These are phyloP conservation scores for Tenodera sinensis DNA, from an alignment of 2,888 invertebrate species.

Conservation along the genomic window DNA sequence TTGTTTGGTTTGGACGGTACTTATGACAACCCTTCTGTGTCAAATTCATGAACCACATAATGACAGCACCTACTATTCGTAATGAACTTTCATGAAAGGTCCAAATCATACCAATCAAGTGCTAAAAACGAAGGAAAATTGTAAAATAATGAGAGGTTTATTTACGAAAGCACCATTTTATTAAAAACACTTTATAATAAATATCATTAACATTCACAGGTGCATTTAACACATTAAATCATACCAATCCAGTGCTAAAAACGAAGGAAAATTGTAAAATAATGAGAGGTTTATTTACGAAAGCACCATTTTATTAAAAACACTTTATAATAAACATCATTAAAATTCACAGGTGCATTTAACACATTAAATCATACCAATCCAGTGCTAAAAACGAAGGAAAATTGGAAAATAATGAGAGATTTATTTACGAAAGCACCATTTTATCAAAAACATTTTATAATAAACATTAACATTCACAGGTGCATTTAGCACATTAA, in stretches of 20 bases:
- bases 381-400: neutral
- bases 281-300: neutral
- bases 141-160: neutral
- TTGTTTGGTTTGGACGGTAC: neutral
- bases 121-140: neutral
- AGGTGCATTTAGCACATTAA: too few species aligned
- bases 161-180: neutral
- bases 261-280: neutral
- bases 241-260: neutral
- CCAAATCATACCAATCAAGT: too few species aligned
- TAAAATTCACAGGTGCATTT: neutral
- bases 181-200: neutral
- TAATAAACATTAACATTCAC: neutral
- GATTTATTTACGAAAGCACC: neutral
- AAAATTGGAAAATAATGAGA: neutral
- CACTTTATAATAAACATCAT: neutral
- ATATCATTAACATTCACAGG: neutral
- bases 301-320: neutral
- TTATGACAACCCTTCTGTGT: neutral
- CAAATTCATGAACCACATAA: neutral
- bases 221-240: too few species aligned
- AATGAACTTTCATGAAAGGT: neutral
- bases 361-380: too few species aligned
- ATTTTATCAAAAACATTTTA: neutral
- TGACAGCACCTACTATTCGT: neutral